These are phyloP conservation scores for Mythimna ferrago DNA, from an alignment of 2,888 invertebrate species.

Conservation along the genomic window DNA sequence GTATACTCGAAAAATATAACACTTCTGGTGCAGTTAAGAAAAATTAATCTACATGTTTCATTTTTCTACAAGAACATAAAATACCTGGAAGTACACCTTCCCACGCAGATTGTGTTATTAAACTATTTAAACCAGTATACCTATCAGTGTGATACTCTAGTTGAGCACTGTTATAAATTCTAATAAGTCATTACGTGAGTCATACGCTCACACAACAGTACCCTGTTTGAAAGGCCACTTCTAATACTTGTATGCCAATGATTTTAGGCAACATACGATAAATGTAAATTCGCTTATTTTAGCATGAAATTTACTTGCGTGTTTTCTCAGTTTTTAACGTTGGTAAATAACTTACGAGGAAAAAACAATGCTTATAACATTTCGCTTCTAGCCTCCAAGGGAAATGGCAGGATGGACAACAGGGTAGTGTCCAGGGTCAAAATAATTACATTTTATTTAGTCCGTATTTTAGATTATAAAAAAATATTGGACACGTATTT, in stretches of 20 bases:
- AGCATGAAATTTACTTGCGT: neutral
- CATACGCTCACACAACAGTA: slow-evolving; percentile 10
- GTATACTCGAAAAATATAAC: too few relatives aligned
- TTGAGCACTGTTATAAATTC: slow-evolving; percentile 39
- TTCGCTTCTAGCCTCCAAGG: too few relatives aligned
- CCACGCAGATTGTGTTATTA: slow-evolving; percentile 28
- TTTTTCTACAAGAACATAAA: neutral
- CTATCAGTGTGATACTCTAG: neutral
- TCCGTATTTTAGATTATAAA: too few relatives aligned
- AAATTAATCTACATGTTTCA: too few relatives aligned
- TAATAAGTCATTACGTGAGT: slow-evolving; percentile 39
- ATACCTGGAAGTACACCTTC: slow-evolving; percentile 9
- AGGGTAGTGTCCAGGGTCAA: too few relatives aligned
- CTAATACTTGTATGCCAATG: neutral
- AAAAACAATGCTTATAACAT: too few relatives aligned
- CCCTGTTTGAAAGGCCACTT: slow-evolving; percentile 7
- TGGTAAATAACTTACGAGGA: too few relatives aligned
- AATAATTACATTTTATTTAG: too few relatives aligned
- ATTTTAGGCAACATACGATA: slow-evolving; percentile 1
- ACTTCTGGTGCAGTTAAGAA: too few relatives aligned
- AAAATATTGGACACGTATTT: too few relatives aligned
- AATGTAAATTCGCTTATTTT: slow-evolving; percentile 1
- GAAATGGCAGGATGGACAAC: too few relatives aligned
- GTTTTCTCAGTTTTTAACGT: too few relatives aligned
- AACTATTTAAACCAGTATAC: slow-evolving; percentile 11